Base-by-base conservation (phyloP, 2,113 vertebrate species). In the Lepisosteus oculatus region DNA sequence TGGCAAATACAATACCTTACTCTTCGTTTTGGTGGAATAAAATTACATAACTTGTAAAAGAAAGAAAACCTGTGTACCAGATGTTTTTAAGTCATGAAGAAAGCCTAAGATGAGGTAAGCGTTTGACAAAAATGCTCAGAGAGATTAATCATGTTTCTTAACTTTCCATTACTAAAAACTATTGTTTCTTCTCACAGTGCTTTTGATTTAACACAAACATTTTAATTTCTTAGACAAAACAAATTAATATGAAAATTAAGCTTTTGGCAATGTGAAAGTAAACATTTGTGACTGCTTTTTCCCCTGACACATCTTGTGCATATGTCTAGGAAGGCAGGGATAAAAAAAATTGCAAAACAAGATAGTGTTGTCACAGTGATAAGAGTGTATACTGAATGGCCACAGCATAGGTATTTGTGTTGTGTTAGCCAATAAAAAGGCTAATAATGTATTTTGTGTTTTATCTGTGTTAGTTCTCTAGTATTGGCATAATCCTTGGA, bases 21-120 rank as follows among this genome's bases (percentile, higher is more conserved):
- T 80, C 73, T 81, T 71, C 64, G 78, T 85, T 86, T 85, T 80
- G 78, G 78, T 78, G 84, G 85, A 88, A 88, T 85, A 80, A 86
- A 89, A 90, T 91, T 85, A 93, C 86, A 91, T 88, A 93, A 90
- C 75, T 74, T 82, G 83, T 83, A 87, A 82, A 79, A 83, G 81
- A 77, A 79, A 83, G 79, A 86, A 84, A 83, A 90, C 85, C 89
- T 93, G 85, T 87, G 81, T 79, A 80, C 94, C 94, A 97, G 92
- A 95, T 95, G 94, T 90, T 88, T 95, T 88, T 90, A 87, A 94
- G 92, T 92, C 93, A 85, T 92, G 90, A 93, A 90, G 89, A 87
- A 93, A 93, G 84, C 89, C 87, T 81, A 89, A 90, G 85, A 87
- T 91, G 93, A 97, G 92, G 93, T 94, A 93, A 95, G 92, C 80